These are phyloP conservation scores for Callipepla squamata DNA, from an alignment of 2,113 vertebrate genomes.

Conservation along the genomic window DNA sequence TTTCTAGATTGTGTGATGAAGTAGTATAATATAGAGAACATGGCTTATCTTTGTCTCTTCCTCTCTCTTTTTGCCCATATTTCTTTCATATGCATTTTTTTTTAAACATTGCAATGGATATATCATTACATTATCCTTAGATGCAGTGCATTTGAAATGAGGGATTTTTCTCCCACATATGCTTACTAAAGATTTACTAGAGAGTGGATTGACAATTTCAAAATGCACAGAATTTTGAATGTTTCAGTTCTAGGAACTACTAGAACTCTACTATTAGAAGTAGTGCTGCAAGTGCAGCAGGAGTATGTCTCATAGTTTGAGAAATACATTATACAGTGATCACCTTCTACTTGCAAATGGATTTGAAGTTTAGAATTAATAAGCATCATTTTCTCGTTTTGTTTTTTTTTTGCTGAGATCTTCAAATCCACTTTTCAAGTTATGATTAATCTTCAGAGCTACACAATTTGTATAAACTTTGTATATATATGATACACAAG, in stretches of 20 bases:
- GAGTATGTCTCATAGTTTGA: neutral
- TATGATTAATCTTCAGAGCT: neutral
- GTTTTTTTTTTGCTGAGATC: neutral
- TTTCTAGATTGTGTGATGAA: neutral
- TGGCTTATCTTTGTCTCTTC: neutral
- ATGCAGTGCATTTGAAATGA: neutral
- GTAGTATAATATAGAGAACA: neutral
- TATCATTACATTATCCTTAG: neutral
- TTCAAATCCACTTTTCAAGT: neutral
- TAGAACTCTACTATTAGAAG: no score
- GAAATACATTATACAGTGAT: neutral
- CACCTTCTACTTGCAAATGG: neutral
- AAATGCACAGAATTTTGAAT: neutral
- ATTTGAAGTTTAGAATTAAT: neutral
- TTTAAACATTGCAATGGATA: neutral
- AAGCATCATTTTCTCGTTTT: neutral
- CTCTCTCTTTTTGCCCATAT: neutral
- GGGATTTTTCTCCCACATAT: neutral
- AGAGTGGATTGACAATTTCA: neutral
- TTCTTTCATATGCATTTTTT: neutral
- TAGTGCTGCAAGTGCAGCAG: neutral
- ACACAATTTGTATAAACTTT: neutral
- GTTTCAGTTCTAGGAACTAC: neutral
- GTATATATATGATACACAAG: neutral
- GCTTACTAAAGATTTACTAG: neutral